Percentiles rank a stretch among this genome's conserved stretches.
These are phyloP conservation scores for Leucoraja ocellata DNA, from an alignment of 2,797 vertebrate species.

Conservation along the genomic window DNA sequence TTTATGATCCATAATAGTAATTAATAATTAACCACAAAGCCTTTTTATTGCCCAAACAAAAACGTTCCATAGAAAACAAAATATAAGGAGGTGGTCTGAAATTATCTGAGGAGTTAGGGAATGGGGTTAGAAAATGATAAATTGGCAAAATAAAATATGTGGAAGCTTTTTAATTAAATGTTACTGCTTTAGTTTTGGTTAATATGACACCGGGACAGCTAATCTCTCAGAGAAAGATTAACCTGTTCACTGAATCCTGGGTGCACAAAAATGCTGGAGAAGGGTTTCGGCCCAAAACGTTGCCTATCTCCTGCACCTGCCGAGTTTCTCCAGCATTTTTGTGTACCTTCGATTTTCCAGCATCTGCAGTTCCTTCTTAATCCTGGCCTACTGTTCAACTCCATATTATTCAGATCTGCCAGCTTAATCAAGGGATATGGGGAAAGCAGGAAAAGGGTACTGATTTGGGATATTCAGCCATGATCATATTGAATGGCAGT, in stretches of 20 bases:
- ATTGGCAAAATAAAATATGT: background rate
- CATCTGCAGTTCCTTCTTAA: no score
- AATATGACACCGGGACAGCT: no score
- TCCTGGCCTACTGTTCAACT: background rate
- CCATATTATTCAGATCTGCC: background rate
- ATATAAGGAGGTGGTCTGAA: background rate
- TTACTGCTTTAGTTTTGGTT: background rate
- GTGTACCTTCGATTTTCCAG: no score
- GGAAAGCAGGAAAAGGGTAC: no score
- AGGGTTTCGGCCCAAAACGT: no score
- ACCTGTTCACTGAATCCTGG: background rate
- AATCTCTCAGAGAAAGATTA: no score
- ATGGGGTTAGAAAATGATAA: background rate
- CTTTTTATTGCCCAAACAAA: background rate
- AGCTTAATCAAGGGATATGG: no score
- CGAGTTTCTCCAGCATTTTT: no score
- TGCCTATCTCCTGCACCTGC: no score
- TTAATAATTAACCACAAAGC: background rate
- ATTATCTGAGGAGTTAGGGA: background rate
- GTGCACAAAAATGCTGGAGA: no score
- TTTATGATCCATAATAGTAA: background rate
- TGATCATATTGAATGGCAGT: no score
- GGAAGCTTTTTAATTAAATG: background rate
- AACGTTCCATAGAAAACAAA: background rate
- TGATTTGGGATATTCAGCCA: no score